Conservation (phyloP, 2,888 invertebrate genomes). For the Dicyrtomina minuta region DNA sequence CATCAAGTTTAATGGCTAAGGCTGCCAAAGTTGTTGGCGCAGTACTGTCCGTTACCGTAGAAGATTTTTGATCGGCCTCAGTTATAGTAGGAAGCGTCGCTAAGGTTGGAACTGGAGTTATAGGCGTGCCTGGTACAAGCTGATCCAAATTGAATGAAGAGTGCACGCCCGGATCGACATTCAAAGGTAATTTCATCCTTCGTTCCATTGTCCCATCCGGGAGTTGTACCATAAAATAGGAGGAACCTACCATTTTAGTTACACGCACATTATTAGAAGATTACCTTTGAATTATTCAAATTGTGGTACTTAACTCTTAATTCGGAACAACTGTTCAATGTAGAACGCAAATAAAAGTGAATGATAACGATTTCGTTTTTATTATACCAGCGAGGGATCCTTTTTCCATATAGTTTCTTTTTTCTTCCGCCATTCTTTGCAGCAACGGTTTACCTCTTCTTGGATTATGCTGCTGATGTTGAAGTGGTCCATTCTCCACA, state of each 20-base stretch:
- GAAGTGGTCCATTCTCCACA: constrained; percentile 28
- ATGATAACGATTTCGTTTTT: not conserved
- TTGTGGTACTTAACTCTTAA: not conserved
- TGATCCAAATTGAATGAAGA: constrained; percentile 83
- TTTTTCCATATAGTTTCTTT: constrained; percentile 83
- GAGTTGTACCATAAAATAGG: constrained; percentile 83
- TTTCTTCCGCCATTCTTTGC: constrained; percentile 91
- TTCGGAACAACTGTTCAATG: too few relatives aligned
- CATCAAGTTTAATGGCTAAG: constrained; percentile 19
- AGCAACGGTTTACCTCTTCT: constrained; percentile 69
- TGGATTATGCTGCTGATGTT: constrained; percentile 52
- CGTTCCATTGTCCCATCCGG: constrained; percentile 90
- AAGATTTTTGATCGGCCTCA: constrained; percentile 63
- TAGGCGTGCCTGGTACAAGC: constrained; percentile 70
- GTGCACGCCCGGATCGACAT: constrained; percentile 91
- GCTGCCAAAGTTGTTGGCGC: not conserved
- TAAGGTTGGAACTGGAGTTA: constrained; percentile 78
- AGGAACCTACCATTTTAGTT: constrained; percentile 9
- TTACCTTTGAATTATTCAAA: not conserved
- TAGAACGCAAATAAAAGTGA: not conserved
- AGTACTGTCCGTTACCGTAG: constrained; percentile 33
- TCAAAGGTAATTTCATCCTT: constrained; percentile 83
- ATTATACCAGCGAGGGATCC: constrained; percentile 72
- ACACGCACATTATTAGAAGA: not conserved
- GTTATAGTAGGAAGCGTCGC: constrained; percentile 86